These are phyloP conservation scores for Ochotona princeps DNA, from an alignment of 2,113 vertebrate species.

Conservation along the genomic window DNA sequence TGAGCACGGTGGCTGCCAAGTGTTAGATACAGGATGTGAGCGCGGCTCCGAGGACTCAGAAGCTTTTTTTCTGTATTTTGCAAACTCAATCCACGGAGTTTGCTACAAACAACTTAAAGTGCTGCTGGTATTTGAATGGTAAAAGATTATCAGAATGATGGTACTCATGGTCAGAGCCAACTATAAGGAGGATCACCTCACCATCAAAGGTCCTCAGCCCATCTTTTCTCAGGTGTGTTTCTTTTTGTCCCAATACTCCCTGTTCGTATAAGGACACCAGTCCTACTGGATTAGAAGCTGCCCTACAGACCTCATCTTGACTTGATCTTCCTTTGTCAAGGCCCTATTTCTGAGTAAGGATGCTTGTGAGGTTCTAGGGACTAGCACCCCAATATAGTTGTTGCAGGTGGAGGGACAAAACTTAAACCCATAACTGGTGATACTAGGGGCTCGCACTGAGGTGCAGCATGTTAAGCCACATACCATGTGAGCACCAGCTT, in stretches of 20 bases:
- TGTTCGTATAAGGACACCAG: background rate
- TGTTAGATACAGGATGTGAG: background rate
- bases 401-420: background rate
- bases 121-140: background rate
- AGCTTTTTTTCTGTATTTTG: background rate
- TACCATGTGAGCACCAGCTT: too few species aligned
- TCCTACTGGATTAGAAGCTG: background rate
- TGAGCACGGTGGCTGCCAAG: background rate
- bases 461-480: too few species aligned
- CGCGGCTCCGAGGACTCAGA: background rate
- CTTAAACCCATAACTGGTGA: background rate
- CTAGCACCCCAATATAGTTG: background rate
- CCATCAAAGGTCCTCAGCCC: background rate
- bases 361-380: background rate
- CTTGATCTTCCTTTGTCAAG: background rate
- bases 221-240: background rate
- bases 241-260: background rate
- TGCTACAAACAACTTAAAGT: background rate
- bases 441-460: too few species aligned
- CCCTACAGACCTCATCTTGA: background rate
- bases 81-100: background rate
- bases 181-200: too few species aligned
- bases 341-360: background rate
- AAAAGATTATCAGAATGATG: background rate
- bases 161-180: too few species aligned